phyloP scores from a whole-genome alignment of 2,888 invertebrate species.

The Phrixothrix hirtus region DNA sequence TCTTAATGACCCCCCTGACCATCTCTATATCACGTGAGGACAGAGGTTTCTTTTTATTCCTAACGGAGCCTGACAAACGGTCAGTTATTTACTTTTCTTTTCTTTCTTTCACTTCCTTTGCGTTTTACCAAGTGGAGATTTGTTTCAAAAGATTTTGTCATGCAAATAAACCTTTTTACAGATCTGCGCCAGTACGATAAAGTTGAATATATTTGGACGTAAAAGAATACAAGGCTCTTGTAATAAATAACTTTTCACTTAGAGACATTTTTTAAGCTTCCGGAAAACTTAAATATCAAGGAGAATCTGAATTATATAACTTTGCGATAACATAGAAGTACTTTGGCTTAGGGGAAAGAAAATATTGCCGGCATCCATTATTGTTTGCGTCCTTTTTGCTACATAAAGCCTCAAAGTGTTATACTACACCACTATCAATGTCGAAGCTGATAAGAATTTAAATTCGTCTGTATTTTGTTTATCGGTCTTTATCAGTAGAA shows the following conservation, averaged over 20 bases:
- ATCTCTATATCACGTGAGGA: conserved; percentile 19
- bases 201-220: conserved; percentile 18
- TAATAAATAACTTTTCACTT: conserved; percentile 10
- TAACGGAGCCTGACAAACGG: conserved; percentile 26
- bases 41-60: conserved; percentile 24
- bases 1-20: conserved; percentile 19
- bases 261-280: background rate
- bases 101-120: conserved; percentile 10
- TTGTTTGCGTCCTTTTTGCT: no score
- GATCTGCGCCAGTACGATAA: conserved; percentile 25
- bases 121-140: conserved; percentile 17
- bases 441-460: no score
- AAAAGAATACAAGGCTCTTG: background rate
- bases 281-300: background rate
- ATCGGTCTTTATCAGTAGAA: no score
- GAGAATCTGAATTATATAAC: conserved; percentile 8
- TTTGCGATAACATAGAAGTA: conserved; percentile 4
- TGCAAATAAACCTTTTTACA: conserved; percentile 26
- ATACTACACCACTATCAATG: no score
- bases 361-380: no score
- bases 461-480: no score
- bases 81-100: conserved; percentile 27
- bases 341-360: conserved; percentile 3
- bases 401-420: no score
- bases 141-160: conserved; percentile 28